These are phyloP conservation scores for Amiota communis DNA, from an alignment of 2,888 invertebrate species.

Conservation along the genomic window DNA sequence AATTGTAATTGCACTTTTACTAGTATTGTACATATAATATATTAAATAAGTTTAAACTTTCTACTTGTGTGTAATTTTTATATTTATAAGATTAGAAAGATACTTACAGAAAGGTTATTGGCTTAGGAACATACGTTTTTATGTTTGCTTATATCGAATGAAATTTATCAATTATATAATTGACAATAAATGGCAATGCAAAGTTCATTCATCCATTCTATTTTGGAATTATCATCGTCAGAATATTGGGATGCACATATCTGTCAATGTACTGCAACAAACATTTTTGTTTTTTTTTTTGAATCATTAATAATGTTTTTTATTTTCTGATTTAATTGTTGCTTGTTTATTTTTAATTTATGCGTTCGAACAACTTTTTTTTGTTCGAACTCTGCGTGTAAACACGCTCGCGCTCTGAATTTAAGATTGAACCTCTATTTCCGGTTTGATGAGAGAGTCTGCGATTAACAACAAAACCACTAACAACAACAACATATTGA, in stretches of 20 bases:
- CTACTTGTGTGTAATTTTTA: no score
- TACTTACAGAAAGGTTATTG: no score
- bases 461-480: not conserved
- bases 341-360: constrained; percentile 11
- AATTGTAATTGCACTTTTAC: not conserved
- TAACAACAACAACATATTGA: not conserved
- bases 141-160: no score
- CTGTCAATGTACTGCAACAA: constrained; percentile 14
- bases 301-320: not conserved
- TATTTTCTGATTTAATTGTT: not conserved
- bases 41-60: no score
- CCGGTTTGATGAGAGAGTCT: no score
- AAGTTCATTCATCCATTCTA: no score
- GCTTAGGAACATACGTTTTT: no score
- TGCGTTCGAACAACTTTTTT: constrained; percentile 18
- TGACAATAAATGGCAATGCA: no score
- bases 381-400: not conserved
- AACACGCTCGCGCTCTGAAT: not conserved
- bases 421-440: no score
- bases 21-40: no score
- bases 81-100: no score
- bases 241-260: constrained; percentile 41
- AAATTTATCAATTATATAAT: no score
- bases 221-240: not conserved
- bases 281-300: not conserved